phyloP scores from a whole-genome alignment of 2,797 vertebrate genomes.

The Gouania willdenowi region DNA sequence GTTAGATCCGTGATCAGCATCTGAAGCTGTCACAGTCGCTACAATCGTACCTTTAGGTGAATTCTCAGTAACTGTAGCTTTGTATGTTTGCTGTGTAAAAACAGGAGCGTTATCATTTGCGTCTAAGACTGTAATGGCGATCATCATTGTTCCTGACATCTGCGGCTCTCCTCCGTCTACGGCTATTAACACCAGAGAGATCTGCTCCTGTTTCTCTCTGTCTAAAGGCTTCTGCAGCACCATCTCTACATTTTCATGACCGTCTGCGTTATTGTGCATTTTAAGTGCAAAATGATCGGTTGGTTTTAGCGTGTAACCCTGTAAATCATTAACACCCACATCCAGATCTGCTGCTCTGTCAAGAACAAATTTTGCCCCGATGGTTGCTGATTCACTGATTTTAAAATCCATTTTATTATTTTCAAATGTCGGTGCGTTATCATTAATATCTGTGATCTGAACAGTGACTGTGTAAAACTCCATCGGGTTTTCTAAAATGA shows the following conservation, averaged over 20 bases:
- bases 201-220: constrained; percentile 49
- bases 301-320: constrained; percentile 48
- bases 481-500: constrained; percentile 81
- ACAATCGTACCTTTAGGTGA: constrained; percentile 34
- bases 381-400: constrained; percentile 63
- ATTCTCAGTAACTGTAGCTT: constrained; percentile 46
- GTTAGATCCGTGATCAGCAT: constrained; percentile 32
- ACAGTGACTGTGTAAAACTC: constrained; percentile 76
- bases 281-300: constrained; percentile 57
- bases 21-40: constrained; percentile 33
- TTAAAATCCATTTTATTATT: constrained; percentile 39
- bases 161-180: constrained; percentile 61
- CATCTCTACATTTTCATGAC: constrained; percentile 56
- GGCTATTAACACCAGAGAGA: constrained; percentile 53
- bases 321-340: constrained; percentile 59
- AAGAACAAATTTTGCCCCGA: constrained; percentile 62
- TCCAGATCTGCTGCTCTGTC: constrained; percentile 70
- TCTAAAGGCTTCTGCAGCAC: constrained; percentile 62
- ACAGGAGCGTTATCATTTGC: constrained; percentile 56
- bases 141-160: constrained; percentile 56
- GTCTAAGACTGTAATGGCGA: constrained; percentile 57
- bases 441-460: constrained; percentile 64
- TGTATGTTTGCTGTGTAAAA: constrained; percentile 49
- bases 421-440: constrained; percentile 60
- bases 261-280: constrained; percentile 17